phyloP scores from a whole-genome alignment of 2,113 vertebrate species.

The Microtus oregoni region DNA sequence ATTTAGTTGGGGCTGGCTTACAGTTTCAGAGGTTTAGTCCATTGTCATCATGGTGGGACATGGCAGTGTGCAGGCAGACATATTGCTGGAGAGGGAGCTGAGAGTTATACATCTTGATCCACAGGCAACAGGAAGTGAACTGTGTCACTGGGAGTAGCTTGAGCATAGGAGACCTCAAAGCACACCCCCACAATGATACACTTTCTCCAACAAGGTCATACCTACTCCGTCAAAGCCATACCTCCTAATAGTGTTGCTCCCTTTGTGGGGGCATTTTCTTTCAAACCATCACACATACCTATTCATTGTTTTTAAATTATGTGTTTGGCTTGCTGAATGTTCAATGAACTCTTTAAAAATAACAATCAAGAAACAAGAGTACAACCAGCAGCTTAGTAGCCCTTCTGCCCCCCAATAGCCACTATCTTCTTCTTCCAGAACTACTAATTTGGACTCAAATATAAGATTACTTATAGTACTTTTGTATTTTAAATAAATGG shows the following conservation, averaged over 20 bases:
- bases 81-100: background rate
- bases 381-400: background rate
- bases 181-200: background rate
- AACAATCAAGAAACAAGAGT: slow-evolving; percentile 39
- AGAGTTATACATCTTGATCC: background rate
- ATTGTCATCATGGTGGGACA: too few species aligned
- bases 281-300: background rate
- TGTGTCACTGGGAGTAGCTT: background rate
- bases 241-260: background rate
- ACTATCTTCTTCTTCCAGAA: background rate
- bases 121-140: background rate
- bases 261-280: background rate
- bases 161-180: background rate
- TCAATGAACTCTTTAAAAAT: slow-evolving; percentile 42
- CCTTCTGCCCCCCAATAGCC: background rate
- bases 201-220: background rate
- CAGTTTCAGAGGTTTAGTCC: background rate
- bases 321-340: slow-evolving; percentile 22
- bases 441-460: slow-evolving; percentile 26
- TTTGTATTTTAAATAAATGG: slow-evolving; percentile 43
- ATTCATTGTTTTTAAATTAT: background rate
- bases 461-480: background rate
- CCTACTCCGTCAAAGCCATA: background rate
- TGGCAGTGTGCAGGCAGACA: background rate
- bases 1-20: background rate